A percentile compares a stretch with the other conserved stretches of the same genome.
Conservation (phyloP, 2,797 vertebrate genomes). For the Eulemur coronatus region DNA sequence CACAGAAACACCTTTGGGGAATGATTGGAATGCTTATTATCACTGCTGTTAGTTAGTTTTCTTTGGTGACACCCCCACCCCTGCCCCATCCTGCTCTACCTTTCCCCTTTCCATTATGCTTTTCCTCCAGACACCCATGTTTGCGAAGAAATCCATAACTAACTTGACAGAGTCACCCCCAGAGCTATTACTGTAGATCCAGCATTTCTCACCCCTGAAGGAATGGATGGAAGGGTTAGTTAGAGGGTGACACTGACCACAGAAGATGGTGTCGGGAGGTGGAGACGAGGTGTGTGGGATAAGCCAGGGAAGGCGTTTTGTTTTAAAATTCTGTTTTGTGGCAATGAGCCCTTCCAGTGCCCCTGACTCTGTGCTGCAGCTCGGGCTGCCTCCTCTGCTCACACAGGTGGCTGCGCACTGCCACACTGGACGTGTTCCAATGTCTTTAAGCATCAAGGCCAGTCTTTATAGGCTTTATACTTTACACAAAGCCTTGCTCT, state of each 20-base stretch:
- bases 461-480: neutral
- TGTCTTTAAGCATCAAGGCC: neutral
- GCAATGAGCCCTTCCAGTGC: neutral
- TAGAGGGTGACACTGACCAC: neutral
- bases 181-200: neutral
- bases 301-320: neutral
- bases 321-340: neutral
- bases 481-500: neutral
- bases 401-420: neutral
- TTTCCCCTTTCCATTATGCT: neutral
- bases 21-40: neutral
- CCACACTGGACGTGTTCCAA: fast-evolving
- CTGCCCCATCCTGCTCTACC: neutral
- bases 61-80: neutral
- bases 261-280: neutral
- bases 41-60: neutral
- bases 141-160: neutral
- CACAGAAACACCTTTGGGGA: neutral
- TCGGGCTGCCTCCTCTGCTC: neutral
- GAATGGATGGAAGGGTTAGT: neutral
- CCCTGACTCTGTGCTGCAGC: neutral
- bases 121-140: neutral
- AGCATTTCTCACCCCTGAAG: neutral
- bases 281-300: neutral
- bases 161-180: neutral